Evolutionary conservation across 1,140 invertebrate genomes (phyloP).

Genomic region (Drosophila micromelanica): DNA sequence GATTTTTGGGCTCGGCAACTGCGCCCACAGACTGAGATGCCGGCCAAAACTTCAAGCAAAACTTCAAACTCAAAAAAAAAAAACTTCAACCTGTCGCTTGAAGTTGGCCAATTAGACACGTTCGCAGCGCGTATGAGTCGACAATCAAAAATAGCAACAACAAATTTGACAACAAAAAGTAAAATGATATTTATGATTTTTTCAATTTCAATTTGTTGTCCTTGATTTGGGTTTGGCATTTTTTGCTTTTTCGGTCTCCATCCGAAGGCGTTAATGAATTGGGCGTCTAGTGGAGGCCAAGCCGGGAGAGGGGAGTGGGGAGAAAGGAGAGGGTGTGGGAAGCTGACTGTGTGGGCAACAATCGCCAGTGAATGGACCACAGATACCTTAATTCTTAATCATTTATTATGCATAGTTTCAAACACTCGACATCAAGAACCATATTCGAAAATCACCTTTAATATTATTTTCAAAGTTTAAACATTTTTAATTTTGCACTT

Average conservation of each 20-base stretch:
- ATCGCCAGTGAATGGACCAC: too few species aligned
- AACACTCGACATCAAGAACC: neutral
- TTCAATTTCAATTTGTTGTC: conserved; percentile 66
- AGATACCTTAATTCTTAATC: too few species aligned
- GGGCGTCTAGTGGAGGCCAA: conserved; percentile 27
- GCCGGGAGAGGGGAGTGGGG: neutral
- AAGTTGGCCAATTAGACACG: conserved; percentile 70
- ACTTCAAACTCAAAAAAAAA: conserved; percentile 19
- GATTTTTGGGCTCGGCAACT: conserved; percentile 69
- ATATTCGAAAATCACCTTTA: neutral
- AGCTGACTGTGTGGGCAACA: neutral
- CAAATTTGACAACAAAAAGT: conserved; percentile 54
- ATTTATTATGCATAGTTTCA: too few species aligned
- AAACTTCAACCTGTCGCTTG: conserved; percentile 64
- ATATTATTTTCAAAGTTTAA: neutral
- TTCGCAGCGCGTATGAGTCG: conserved; percentile 61
- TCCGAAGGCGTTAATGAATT: conserved; percentile 36
- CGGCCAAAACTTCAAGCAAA: conserved; percentile 38
- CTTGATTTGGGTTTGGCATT: conserved; percentile 74
- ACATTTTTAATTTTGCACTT: conserved; percentile 2
- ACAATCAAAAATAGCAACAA: conserved; percentile 38
- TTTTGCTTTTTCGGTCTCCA: conserved; percentile 19
- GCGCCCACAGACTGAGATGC: conserved; percentile 60
- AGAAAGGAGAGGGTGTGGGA: neutral
- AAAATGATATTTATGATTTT: conserved; percentile 78